Evolutionary conservation across 2,888 invertebrate species (phyloP), one percentile per base, ranked within the genome.

Genomic region (Eilema sororculum): DNA sequence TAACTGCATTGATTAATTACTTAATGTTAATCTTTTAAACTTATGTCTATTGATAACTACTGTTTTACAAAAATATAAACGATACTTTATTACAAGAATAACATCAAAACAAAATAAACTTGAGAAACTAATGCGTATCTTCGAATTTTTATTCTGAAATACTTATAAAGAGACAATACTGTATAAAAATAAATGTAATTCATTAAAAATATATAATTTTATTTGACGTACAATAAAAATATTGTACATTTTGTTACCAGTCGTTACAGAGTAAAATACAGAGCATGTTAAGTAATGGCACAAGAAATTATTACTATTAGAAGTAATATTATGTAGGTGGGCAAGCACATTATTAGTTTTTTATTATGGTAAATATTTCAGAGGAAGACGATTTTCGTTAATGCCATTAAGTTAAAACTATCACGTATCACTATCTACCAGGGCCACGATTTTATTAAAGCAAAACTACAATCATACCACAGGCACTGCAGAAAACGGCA

Each of bases 61-160:
- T 76, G 81, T 81, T 73, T 84, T 91, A 91, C 81, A 90, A 91
- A 90, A 90, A 91, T 91, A 91, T 88, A 86, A 87, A 87, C 81
- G 85, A 85, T 83, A 85, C 87, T 81, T 86, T 74, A 79, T 82
- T 81, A 72, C 63, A 73, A 68, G 72, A 74, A 69, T 74, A 82
- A 80, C 75, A 80, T 75, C 77, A 79, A 82, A 78, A 73, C 70
- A 77, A 77, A 74, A 65, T 25, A 68, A 72, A 68, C 73, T 81
- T 74, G 71, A 74, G 75, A 80, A 71, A 77, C 71, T 74, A 75
- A 73, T 75, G 75, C 75, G 77, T 78, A 77, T 75, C 75, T 78
- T 63, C 74, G 71, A 59, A 71, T 46, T 74, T 73, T 68, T 68
- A 72, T 69, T 67, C 74, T 66, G 65, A 71, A 73, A 76, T 78